A percentile compares a stretch with the other conserved stretches of the same genome.
These are phyloP conservation scores for Euproctis similis DNA, from an alignment of 2,888 invertebrate genomes.

Conservation along the genomic window DNA sequence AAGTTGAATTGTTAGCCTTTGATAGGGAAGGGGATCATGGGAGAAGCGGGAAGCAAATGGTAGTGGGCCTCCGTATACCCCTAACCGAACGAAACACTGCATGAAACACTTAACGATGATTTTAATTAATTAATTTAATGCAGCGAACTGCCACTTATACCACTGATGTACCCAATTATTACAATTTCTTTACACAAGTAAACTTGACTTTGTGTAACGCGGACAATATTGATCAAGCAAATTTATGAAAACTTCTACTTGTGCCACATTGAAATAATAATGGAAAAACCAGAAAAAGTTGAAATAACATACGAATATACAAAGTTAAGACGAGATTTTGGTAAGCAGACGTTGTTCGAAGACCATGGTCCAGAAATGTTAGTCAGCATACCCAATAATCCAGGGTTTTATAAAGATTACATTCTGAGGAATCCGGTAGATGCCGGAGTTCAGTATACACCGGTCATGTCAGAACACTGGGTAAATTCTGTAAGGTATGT, in stretches of 20 bases:
- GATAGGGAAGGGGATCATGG: too few species aligned
- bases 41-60: too few species aligned
- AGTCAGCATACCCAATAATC: constrained; percentile 79
- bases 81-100: too few species aligned
- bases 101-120: too few species aligned
- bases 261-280: constrained; percentile 14
- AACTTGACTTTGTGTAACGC: too few species aligned
- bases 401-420: constrained; percentile 68
- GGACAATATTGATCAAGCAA: constrained; percentile 7
- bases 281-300: constrained; percentile 56
- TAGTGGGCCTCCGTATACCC: too few species aligned
- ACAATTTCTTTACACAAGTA: too few species aligned
- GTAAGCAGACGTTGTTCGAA: constrained; percentile 81
- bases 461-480: constrained; percentile 78
- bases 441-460: constrained; percentile 78
- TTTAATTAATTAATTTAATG: too few species aligned
- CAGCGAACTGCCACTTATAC: too few species aligned
- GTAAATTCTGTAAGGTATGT: constrained; percentile 73
- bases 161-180: too few species aligned
- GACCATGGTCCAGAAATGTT: constrained; percentile 80
- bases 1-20: too few species aligned
- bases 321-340: constrained; percentile 82
- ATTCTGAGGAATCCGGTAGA: constrained; percentile 79
- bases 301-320: constrained; percentile 75
- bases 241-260: too few species aligned